A percentile compares a stretch with the other conserved stretches of the same genome.
Evolutionary conservation across 2,797 vertebrate species (phyloP).

Genomic region (Leucoraja ocellata): DNA sequence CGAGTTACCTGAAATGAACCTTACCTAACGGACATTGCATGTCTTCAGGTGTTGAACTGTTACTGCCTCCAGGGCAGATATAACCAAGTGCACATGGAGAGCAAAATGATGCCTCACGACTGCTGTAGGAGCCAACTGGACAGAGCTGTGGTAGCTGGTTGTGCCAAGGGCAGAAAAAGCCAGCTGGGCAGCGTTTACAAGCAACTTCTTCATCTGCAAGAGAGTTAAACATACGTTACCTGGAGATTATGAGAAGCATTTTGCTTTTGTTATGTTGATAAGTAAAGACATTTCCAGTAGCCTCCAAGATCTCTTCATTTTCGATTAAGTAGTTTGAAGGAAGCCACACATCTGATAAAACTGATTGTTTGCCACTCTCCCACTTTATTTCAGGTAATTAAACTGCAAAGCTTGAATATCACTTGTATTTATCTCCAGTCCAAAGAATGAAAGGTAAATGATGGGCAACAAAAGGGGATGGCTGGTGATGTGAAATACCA

Average conservation of each 20-base stretch:
- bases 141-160: not conserved
- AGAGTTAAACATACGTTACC: not conserved
- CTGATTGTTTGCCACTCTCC: not conserved
- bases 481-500: not conserved
- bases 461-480: not conserved
- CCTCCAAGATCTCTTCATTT: not conserved
- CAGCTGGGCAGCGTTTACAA: constrained; percentile 8
- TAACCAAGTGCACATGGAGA: not conserved
- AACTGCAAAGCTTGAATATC: no score
- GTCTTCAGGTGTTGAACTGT: constrained; percentile 3
- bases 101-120: not conserved
- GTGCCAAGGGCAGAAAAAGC: not conserved
- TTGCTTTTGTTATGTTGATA: not conserved
- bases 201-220: constrained; percentile 2
- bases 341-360: not conserved
- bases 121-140: constrained; percentile 3
- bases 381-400: not conserved
- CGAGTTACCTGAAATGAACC: not conserved
- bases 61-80: constrained; percentile 25
- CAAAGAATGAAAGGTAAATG: not conserved
- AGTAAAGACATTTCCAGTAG: not conserved
- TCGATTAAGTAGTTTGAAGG: not conserved
- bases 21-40: constrained; percentile 22
- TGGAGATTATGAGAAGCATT: not conserved
- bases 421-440: not conserved